Percentiles rank a stretch among this genome's conserved stretches.
phyloP scores from a whole-genome alignment of 2,888 invertebrate species.

The Torymus auratus region DNA sequence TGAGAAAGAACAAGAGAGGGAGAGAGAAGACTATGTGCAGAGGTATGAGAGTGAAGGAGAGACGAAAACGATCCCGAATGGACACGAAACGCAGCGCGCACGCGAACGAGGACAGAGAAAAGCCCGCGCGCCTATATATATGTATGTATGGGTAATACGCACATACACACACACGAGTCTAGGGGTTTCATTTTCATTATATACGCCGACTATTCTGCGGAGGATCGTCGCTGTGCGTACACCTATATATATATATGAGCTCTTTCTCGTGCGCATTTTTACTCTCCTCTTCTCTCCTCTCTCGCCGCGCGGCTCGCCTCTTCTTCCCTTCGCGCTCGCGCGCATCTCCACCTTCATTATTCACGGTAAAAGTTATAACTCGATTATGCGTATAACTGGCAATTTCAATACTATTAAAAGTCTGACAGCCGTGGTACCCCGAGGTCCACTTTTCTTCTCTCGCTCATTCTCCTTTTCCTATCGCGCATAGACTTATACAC shows the following conservation, averaged over 20 bases:
- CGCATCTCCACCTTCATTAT: slow-evolving; percentile 62
- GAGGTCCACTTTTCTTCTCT: slow-evolving; percentile 17
- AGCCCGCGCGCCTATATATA: background rate
- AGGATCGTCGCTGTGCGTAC: slow-evolving; percentile 30
- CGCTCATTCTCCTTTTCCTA: slow-evolving; percentile 23
- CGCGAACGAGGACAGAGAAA: background rate
- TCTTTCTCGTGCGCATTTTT: background rate
- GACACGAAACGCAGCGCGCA: background rate
- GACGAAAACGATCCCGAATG: slow-evolving; percentile 10
- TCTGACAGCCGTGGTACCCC: slow-evolving; percentile 55
- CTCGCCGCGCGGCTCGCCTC: background rate
- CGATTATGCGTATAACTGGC: slow-evolving; percentile 74
- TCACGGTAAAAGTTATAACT: slow-evolving; percentile 73
- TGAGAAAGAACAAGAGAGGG: slow-evolving; percentile 18
- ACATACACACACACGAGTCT: background rate
- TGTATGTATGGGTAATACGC: background rate
- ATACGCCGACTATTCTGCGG: slow-evolving; percentile 35
- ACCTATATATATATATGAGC: no score
- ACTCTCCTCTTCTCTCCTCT: background rate
- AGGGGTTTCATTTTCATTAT: slow-evolving; percentile 54
- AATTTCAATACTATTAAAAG: slow-evolving; percentile 75
- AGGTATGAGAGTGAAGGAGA: background rate
- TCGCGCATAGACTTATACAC: background rate
- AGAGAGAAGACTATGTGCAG: slow-evolving; percentile 3
- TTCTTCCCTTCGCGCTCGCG: background rate